A percentile compares a stretch with the other conserved stretches of the same genome.
Conservation (phyloP, 2,113 vertebrate genomes). For the Hemicordylus capensis region DNA sequence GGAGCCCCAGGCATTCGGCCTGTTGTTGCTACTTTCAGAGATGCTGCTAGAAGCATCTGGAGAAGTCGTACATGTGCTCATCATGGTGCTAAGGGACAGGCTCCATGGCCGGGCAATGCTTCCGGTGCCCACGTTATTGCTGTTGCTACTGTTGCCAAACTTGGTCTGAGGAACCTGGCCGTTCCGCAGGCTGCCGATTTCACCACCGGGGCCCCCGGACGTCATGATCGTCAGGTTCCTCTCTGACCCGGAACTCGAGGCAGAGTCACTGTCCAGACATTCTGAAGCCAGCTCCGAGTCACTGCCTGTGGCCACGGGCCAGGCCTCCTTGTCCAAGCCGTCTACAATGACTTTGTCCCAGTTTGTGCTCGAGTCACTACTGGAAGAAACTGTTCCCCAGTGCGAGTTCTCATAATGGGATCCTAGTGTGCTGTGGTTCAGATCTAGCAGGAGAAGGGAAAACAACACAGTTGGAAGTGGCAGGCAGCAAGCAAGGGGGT, state of each 20-base stretch:
- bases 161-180: constrained; percentile 84
- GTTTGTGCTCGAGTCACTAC: constrained; percentile 89
- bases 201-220: constrained; percentile 82
- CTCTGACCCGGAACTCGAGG: constrained; percentile 90
- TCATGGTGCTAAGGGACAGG: constrained; percentile 78
- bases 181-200: constrained; percentile 83
- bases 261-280: constrained; percentile 95
- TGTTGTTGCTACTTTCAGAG: constrained; percentile 83
- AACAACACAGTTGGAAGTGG: constrained; percentile 28
- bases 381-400: constrained; percentile 91
- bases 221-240: constrained; percentile 86
- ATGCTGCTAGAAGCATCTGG: constrained; percentile 83
- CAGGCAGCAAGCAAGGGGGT: no score
- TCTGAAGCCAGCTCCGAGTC: constrained; percentile 92
- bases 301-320: constrained; percentile 86
- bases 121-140: constrained; percentile 92
- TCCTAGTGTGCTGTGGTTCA: constrained; percentile 90
- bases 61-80: constrained; percentile 88
- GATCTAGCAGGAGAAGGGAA: constrained; percentile 79
- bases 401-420: constrained; percentile 95
- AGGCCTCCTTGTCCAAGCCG: constrained; percentile 86
- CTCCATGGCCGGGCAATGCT: constrained; percentile 84
- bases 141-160: constrained; percentile 85
- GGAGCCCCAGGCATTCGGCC: constrained; percentile 85
- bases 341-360: constrained; percentile 94